phyloP scores from a whole-genome alignment of 2,113 vertebrate species.

The Lophius piscatorius region DNA sequence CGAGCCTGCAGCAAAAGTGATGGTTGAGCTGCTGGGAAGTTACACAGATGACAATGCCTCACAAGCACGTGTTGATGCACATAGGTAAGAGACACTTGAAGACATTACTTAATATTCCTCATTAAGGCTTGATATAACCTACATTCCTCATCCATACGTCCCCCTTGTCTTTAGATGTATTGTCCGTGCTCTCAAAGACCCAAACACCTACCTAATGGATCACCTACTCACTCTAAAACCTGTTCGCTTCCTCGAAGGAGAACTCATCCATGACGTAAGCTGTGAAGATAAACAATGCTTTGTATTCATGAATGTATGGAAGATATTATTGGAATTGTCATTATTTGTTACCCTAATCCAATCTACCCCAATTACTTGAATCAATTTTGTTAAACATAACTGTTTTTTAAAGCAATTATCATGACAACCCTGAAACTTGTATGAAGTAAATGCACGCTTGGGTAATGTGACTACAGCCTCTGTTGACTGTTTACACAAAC shows the following conservation, averaged over 20 bases:
- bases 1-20: slow-evolving; percentile 96
- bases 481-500: too few relatives aligned
- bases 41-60: slow-evolving; percentile 99
- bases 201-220: slow-evolving; percentile 95
- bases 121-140: background rate
- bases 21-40: slow-evolving; percentile 97
- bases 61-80: slow-evolving; percentile 95
- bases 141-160: background rate
- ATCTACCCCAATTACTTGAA: too few relatives aligned
- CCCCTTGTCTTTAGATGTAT: slow-evolving; percentile 84
- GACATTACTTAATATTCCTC: background rate
- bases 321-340: too few relatives aligned
- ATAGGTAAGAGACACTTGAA: slow-evolving; percentile 86
- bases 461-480: too few relatives aligned
- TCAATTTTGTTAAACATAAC: too few relatives aligned
- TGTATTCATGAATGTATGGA: too few relatives aligned
- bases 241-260: slow-evolving; percentile 97
- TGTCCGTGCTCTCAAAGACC: slow-evolving; percentile 94
- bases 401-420: too few relatives aligned
- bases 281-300: background rate
- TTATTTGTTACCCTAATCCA: too few relatives aligned
- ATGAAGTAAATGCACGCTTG: too few relatives aligned
- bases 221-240: slow-evolving; percentile 97
- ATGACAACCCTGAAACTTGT: too few relatives aligned
- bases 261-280: slow-evolving; percentile 98